Evolutionary conservation across 1,140 invertebrate species (phyloP), one percentile per base, ranked within the genome.

Genomic region (Drosophila micromelanica): DNA sequence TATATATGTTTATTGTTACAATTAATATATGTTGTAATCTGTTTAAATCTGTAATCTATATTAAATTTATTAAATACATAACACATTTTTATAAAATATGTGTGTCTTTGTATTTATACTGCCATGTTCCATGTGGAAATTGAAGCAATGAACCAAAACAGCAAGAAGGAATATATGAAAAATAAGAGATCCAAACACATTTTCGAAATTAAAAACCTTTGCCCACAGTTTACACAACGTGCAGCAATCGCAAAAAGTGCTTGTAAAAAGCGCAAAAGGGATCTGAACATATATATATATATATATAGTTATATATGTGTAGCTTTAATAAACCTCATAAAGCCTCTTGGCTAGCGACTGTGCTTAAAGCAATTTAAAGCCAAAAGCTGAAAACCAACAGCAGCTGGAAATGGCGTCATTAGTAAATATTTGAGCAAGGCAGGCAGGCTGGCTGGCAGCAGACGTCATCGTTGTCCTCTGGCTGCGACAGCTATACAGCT

Each of bases 341-440:
- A 17, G 27, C n/a, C n/a, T 40, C n/a, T 40, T 5, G 38, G 62
- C 62, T 27, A 75, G 27, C 56, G 7, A 30, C 42, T 71, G 42
- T 52, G 77, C 72, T 80, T 72, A 76, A 80, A 80, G 72, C 60
- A 46, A 61, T 79, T 79, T 74, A 62, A 77, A 69, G 51, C 13
- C 59, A 68, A 63, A 63, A 49, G 40, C 13, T 62, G 62, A 79
- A 71, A 68, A 45, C 54, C 49, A 40, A 45, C 56, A 55, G 13
- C 42, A 27, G 62, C 8, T 49, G 73, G 61, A 64, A 45, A 72
- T 87, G 65, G 79, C 79, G 84, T 87, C 84, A 87, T 79, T 84
- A 89, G 79, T 69, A 76, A 89, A 82, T 78, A 75, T 78, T 85
- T 81, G 56, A 70, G 51, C 49, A 65, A 32, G 82, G 42, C 57